Conservation (phyloP, 2,797 vertebrate species). For the Tokudaia tokunoshimensis region DNA sequence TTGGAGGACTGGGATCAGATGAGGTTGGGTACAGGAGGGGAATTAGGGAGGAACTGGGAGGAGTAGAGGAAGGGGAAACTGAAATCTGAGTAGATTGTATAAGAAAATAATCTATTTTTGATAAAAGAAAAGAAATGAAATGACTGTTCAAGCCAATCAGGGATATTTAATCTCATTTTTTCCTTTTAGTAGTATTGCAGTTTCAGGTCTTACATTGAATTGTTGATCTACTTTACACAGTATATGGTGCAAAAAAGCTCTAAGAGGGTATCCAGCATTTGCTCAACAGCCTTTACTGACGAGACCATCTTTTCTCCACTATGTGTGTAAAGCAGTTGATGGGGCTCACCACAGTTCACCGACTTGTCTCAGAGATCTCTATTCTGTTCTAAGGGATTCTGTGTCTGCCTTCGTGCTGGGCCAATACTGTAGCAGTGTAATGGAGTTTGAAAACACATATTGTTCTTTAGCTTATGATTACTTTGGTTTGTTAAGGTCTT, state of each 20-base stretch:
- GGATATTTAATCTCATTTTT: neutral
- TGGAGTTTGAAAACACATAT: neutral
- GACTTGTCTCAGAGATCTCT: neutral
- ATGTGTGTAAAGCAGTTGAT: neutral
- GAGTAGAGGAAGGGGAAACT: neutral
- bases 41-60: neutral
- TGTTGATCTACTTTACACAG: neutral
- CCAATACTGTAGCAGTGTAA: neutral
- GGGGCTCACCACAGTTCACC: neutral
- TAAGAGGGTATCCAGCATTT: neutral
- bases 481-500: neutral
- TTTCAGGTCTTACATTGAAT: neutral
- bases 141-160: neutral
- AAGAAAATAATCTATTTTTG: neutral
- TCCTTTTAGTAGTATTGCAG: neutral
- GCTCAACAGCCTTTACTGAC: neutral
- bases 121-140: neutral
- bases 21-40: neutral
- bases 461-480: neutral
- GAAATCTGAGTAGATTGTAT: neutral
- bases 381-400: neutral
- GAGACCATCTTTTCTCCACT: neutral
- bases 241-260: neutral
- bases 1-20: no score
- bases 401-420: neutral